Evolutionary conservation across 1,140 invertebrate genomes (phyloP).

Genomic region (Heliothis subflexa): DNA sequence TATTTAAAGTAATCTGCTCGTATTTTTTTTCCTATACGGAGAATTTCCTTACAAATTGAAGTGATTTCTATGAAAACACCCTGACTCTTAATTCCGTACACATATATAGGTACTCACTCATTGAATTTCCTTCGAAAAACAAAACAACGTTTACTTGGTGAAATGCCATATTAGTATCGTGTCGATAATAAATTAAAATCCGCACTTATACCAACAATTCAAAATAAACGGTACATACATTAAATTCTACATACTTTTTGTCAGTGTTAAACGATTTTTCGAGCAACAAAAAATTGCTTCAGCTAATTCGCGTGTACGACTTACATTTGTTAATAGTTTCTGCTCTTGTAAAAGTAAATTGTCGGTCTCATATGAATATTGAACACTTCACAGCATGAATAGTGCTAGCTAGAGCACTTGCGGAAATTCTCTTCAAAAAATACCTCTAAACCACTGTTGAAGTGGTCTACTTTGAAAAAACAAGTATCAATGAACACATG

Average conservation of each 20-base stretch:
- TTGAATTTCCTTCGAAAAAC: not conserved
- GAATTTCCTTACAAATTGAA: no score
- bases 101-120: no score
- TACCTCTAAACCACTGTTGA: no score
- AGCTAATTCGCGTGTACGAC: not conserved
- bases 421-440: not conserved
- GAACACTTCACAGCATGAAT: not conserved
- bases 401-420: no score
- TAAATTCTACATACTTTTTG: constrained; percentile 15
- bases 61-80: no score
- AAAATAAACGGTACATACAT: constrained; percentile 4
- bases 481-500: no score
- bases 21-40: no score
- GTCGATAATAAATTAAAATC: not conserved
- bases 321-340: constrained; percentile 28
- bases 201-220: not conserved
- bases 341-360: constrained; percentile 12
- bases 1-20: no score
- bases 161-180: not conserved
- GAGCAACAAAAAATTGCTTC: not conserved
- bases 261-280: not conserved
- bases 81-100: no score
- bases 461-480: no score
- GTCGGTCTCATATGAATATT: constrained; percentile 29
- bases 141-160: not conserved